Evolutionary conservation across 2,797 vertebrate genomes (phyloP), one percentile per base, ranked within the genome.

Genomic region (Karalla daura): DNA sequence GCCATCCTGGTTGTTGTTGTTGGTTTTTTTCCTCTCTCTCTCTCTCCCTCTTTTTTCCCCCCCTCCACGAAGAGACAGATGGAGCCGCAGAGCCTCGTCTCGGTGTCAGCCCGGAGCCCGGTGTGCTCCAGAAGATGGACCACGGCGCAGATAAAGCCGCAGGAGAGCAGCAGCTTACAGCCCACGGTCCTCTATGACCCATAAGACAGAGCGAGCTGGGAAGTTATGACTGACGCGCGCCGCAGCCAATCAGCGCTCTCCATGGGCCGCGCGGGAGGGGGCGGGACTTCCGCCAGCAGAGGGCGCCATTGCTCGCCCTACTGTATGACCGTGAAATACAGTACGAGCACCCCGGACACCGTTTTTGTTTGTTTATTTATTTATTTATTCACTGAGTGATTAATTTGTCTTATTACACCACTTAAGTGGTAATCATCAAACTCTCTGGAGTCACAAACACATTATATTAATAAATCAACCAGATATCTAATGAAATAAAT

Each of bases 271-370:
- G n/a, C n/a, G n/a, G 2, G 2, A 35, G 15, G 44, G 35, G 92
- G 90, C 81, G 86, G 91, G 84, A 93, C 89, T 90, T 92, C 84
- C 86, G 49, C 2, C 27, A 24, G 37, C 9, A 37, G 55, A 69
- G 50, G n/a, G 40, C 12, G 39, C 28, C 44, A 52, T 24, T 62
- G 50, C 51, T 47, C 28, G 32, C 18, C 17, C 2, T n/a, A n/a
- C n/a, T n/a, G n/a, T n/a, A 20, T 50, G 56, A 70, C 56, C 33
- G 32, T 25, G 17, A 25, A 23, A 36, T 18, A 46, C 14, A 53
- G 17, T 24, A n/a, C 7, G 7, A 30, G 10, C 7, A 10, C 28
- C 28, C 7, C 28, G 10, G 28, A 30, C 6, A 6, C 28, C n/a
- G n/a, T n/a, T n/a, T n/a, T n/a, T n/a, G n/a, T n/a, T n/a, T n/a